Evolutionary conservation across 2,888 invertebrate species (phyloP).

Genomic region (Pyrgus malvae): DNA sequence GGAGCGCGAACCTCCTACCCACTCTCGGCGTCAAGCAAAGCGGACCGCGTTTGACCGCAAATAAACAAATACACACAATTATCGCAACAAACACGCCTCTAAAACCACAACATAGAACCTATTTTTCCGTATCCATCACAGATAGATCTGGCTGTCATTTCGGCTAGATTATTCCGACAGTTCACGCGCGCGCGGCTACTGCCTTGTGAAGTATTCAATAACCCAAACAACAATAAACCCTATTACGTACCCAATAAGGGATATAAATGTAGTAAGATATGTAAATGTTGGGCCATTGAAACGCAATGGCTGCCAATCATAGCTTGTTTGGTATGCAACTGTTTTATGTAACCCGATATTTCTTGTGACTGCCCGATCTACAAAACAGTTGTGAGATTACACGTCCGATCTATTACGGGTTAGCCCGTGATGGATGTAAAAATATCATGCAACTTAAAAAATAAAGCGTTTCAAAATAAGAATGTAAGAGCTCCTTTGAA

Average conservation of each 20-base stretch:
- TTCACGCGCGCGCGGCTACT: slow-evolving; percentile 67
- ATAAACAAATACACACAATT: slow-evolving; percentile 39
- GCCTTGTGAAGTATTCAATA: slow-evolving; percentile 30
- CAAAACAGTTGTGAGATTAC: slow-evolving; percentile 22
- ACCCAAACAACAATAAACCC: slow-evolving; percentile 20
- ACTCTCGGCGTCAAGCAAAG: slow-evolving; percentile 57
- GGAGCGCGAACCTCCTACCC: slow-evolving; percentile 54
- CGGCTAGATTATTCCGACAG: slow-evolving; percentile 57
- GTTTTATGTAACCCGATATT: slow-evolving; percentile 36
- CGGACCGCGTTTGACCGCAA: slow-evolving; percentile 49
- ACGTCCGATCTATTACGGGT: slow-evolving; percentile 19
- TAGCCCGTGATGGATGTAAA: slow-evolving; percentile 22
- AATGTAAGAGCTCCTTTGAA: not conserved
- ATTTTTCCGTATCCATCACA: slow-evolving; percentile 30
- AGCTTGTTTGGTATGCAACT: slow-evolving; percentile 33
- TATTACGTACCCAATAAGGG: slow-evolving; percentile 19
- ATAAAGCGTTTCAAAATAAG: not conserved
- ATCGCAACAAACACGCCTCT: slow-evolving; percentile 36
- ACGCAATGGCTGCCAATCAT: slow-evolving; percentile 41
- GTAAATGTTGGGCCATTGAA: slow-evolving; percentile 24
- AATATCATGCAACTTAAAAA: slow-evolving; percentile 23
- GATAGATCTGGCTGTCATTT: slow-evolving; percentile 31
- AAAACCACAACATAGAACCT: slow-evolving; percentile 31
- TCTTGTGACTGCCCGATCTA: slow-evolving; percentile 24
- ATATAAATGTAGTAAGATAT: not conserved